Percentiles rank a stretch among this genome's conserved stretches.
Conservation (phyloP, 2,888 invertebrate species). For the Rugalucina vietnamica region DNA sequence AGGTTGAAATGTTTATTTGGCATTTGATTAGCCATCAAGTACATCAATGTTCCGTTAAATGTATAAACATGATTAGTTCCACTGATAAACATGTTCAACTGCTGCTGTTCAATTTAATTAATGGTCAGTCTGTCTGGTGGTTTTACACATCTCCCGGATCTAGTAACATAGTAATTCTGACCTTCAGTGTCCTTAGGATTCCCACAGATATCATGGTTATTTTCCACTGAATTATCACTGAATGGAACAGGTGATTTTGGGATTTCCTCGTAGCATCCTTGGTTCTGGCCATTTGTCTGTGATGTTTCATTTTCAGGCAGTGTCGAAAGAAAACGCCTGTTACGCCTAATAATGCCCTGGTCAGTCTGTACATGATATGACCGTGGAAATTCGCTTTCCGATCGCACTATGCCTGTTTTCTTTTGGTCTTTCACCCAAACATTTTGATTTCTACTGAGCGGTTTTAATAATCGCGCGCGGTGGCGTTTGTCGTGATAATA, state of each 20-base stretch:
- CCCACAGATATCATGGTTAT: background rate
- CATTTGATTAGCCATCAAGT: background rate
- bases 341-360: conserved; percentile 15
- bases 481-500: conserved; percentile 8
- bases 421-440: conserved; percentile 30
- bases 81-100: background rate
- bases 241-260: background rate
- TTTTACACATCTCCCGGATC: background rate
- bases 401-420: conserved; percentile 13
- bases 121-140: background rate
- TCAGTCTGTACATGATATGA: conserved; percentile 18
- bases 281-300: background rate
- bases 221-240: background rate
- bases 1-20: background rate
- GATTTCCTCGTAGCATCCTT: background rate
- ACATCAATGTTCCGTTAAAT: no score
- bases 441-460: background rate
- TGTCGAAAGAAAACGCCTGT: conserved; percentile 3
- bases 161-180: background rate
- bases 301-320: background rate
- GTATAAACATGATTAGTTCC: background rate
- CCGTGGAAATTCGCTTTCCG: conserved; percentile 21
- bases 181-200: background rate
- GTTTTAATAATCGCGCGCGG: background rate
- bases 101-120: background rate